phyloP scores from a whole-genome alignment of 2,797 vertebrate genomes.

The Cetoscarus ocellatus region DNA sequence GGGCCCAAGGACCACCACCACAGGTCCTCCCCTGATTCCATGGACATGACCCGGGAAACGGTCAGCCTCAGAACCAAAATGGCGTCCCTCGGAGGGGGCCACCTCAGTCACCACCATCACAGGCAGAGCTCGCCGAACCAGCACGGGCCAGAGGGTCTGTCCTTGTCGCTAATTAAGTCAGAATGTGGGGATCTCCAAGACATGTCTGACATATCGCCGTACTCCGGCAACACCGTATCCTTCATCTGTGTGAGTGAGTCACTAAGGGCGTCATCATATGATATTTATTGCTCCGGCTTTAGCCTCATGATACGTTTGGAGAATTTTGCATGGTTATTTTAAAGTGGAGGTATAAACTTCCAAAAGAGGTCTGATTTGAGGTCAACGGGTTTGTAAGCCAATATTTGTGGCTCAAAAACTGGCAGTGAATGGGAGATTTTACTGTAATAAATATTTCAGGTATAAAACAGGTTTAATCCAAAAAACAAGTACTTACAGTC shows the following conservation, averaged over 20 bases:
- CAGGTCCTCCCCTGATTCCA: slow-evolving; percentile 92
- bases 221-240: slow-evolving; percentile 99
- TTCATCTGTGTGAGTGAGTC: slow-evolving; percentile 54
- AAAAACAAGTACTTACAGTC: too few relatives aligned
- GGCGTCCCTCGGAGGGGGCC: slow-evolving; percentile 87
- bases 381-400: too few relatives aligned
- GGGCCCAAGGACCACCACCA: slow-evolving; percentile 88
- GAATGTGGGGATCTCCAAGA: slow-evolving; percentile 98
- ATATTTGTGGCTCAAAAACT: too few relatives aligned
- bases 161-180: slow-evolving; percentile 97
- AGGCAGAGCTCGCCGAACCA: slow-evolving; percentile 90
- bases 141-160: slow-evolving; percentile 92
- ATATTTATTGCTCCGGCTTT: too few relatives aligned
- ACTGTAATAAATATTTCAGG: too few relatives aligned
- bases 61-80: slow-evolving; percentile 99
- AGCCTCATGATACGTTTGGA: too few relatives aligned
- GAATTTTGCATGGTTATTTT: too few relatives aligned
- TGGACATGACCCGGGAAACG: slow-evolving; percentile 95
- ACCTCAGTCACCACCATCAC: slow-evolving; percentile 92
- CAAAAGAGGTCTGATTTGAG: too few relatives aligned
- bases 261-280: neutral
- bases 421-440: too few relatives aligned
- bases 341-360: too few relatives aligned
- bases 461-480: too few relatives aligned
- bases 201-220: slow-evolving; percentile 97